Percentiles rank a stretch among this genome's conserved stretches.
Evolutionary conservation across 1,140 invertebrate species (phyloP).

Genomic region (Sinella curviseta): DNA sequence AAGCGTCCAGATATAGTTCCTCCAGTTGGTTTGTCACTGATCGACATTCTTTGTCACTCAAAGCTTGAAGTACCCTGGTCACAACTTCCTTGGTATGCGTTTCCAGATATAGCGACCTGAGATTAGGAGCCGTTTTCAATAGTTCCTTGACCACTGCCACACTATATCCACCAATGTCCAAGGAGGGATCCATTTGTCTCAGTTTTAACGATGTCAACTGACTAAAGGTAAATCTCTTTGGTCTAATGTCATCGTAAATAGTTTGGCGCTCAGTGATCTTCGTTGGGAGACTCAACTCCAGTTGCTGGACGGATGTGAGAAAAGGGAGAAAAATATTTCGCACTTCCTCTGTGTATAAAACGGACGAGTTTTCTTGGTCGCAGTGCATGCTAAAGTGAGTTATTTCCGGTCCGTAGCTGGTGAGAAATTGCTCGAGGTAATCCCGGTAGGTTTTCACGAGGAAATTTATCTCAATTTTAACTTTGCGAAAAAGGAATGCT

Average conservation of each 20-base stretch:
- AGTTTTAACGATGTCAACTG: slow-evolving; percentile 19
- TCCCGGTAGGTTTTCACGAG: slow-evolving; percentile 23
- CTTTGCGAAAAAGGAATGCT: slow-evolving; percentile 23
- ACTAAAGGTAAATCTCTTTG: neutral
- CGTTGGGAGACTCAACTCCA: slow-evolving; percentile 31
- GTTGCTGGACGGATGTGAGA: slow-evolving; percentile 7
- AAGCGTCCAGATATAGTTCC: slow-evolving; percentile 33
- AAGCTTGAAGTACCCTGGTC: slow-evolving; percentile 21
- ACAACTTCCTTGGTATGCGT: slow-evolving; percentile 32
- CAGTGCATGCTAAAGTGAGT: slow-evolving; percentile 27
- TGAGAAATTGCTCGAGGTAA: slow-evolving; percentile 17
- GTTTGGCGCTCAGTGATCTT: slow-evolving; percentile 33
- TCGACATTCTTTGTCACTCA: slow-evolving; percentile 24
- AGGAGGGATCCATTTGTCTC: slow-evolving; percentile 1
- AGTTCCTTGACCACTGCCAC: slow-evolving; percentile 26
- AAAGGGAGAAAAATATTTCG: slow-evolving; percentile 30
- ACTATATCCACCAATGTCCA: slow-evolving; percentile 30
- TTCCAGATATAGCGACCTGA: slow-evolving; percentile 12
- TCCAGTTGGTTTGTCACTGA: slow-evolving; percentile 22
- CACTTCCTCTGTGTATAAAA: slow-evolving; percentile 34
- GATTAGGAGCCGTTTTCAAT: slow-evolving; percentile 13
- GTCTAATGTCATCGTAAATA: slow-evolving; percentile 28
- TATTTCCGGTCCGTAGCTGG: neutral
- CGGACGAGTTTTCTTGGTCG: slow-evolving; percentile 28
- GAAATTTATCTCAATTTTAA: slow-evolving; percentile 28